Evolutionary conservation across 2,888 invertebrate species (phyloP).

Genomic region (Amblyteles armatorius): DNA sequence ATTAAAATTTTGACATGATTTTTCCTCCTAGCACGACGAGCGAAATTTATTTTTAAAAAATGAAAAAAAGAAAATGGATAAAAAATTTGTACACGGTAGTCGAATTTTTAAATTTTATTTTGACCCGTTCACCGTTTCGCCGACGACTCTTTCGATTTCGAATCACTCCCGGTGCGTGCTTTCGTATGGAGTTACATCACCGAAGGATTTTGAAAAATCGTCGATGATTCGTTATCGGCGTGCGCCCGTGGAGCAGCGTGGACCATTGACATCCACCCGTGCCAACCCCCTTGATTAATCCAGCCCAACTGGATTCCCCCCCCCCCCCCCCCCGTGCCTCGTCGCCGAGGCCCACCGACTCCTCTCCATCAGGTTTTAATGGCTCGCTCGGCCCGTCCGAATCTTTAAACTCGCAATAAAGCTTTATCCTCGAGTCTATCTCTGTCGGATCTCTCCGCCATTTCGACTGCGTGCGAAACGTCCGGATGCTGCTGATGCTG

Average conservation of each 20-base stretch:
- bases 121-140: neutral
- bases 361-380: slow-evolving; percentile 59
- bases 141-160: slow-evolving; percentile 20
- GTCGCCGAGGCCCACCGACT: slow-evolving; percentile 21
- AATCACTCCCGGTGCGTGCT: slow-evolving; percentile 7
- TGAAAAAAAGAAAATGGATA: neutral
- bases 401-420: slow-evolving; percentile 72
- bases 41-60: neutral
- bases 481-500: neutral
- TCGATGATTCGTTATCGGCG: slow-evolving; percentile 76
- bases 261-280: slow-evolving; percentile 45
- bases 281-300: slow-evolving; percentile 66
- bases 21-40: neutral
- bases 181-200: slow-evolving; percentile 32
- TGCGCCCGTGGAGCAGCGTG: slow-evolving; percentile 40
- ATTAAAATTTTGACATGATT: neutral
- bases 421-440: slow-evolving; percentile 67
- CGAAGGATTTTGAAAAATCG: slow-evolving; percentile 73
- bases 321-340: slow-evolving; percentile 18
- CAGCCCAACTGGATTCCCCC: slow-evolving; percentile 41
- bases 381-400: slow-evolving; percentile 52
- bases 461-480: slow-evolving; percentile 51
- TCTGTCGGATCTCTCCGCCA: slow-evolving; percentile 37
- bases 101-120: neutral
- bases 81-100: neutral